Evolutionary conservation across 1,140 invertebrate genomes (phyloP), one percentile per base, ranked within the genome.

Genomic region (Pogonognathellus flavescens): DNA sequence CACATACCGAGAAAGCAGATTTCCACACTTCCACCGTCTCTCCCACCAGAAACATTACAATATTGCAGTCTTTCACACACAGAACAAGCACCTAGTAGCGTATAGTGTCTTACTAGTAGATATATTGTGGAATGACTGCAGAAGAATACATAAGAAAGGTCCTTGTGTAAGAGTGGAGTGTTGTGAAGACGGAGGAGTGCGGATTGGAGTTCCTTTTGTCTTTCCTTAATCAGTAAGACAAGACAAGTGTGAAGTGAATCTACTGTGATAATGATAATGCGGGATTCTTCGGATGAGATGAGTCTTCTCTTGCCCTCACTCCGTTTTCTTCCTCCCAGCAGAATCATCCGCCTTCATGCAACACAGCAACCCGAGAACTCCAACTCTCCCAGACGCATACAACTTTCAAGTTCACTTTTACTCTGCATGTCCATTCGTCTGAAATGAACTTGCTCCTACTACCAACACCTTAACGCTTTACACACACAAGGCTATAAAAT

Each of bases 221-320:
- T 76, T 76, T 14, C 31, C 70, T 76, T 76, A 76, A 76, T 76
- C 70, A 76, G 70, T 50, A 76, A 50, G 70, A 76, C 70, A 76
- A 76, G 70, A 76, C 70, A 76, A 76, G 70, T 76, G 70, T 76
- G 70, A 76, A 76, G 70, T 76, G 70, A 76, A 76, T 76, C 70
- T 76, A 76, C 70, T 76, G 70, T 76, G 70, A 76, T 76, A 76
- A 76, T 76, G 70, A 76, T 76, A 76, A 76, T 76, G 70, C 41
- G 70, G 70, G 70, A 76, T 76, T 76, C 22, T 76, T 76, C 70
- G 70, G 70, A 49, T 76, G 70, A 76, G 70, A 49, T 76, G 70
- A 76, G 31, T 76, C 70, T 49, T 76, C 41, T 49, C 70, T 70
- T 7, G 22, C 22, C 16, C 22, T 31, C 66, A 41, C 70, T 76